Evolutionary conservation across 2,888 invertebrate species (phyloP).

Genomic region (Himalopsyche japonica): DNA sequence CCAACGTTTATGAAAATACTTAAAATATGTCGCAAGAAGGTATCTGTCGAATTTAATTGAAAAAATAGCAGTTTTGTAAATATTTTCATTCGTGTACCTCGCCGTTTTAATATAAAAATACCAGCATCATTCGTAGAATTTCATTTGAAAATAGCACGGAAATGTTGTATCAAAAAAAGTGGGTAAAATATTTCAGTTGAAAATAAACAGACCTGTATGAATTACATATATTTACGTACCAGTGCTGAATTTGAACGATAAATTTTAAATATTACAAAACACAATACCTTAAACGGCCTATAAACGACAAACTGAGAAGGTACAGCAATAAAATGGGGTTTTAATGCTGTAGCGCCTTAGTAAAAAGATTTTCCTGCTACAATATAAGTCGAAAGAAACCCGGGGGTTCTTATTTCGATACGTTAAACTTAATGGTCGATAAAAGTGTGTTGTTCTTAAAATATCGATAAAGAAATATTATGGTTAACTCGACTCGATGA

Average conservation of each 20-base stretch:
- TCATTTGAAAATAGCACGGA: too few relatives aligned
- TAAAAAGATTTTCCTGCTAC: background rate
- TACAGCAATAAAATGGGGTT: background rate
- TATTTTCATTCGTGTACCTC: too few relatives aligned
- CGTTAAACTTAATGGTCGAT: background rate
- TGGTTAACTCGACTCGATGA: background rate
- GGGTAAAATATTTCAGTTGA: too few relatives aligned
- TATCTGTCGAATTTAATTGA: too few relatives aligned
- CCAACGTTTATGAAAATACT: too few relatives aligned
- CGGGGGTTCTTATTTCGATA: background rate
- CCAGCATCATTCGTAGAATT: too few relatives aligned
- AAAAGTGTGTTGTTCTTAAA: background rate
- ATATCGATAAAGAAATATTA: background rate
- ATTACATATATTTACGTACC: too few relatives aligned
- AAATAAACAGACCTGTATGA: too few relatives aligned
- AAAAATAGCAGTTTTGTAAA: too few relatives aligned
- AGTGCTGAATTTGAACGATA: background rate
- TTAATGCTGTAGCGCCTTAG: background rate
- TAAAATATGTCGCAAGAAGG: too few relatives aligned
- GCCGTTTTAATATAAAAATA: too few relatives aligned
- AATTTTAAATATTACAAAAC: background rate
- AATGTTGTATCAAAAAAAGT: too few relatives aligned
- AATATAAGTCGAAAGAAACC: background rate
- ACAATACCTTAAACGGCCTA: background rate
- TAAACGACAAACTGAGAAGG: background rate